Base-by-base conservation (phyloP, 92 coral and sea anemone genomes). In the Porites lobata region DNA sequence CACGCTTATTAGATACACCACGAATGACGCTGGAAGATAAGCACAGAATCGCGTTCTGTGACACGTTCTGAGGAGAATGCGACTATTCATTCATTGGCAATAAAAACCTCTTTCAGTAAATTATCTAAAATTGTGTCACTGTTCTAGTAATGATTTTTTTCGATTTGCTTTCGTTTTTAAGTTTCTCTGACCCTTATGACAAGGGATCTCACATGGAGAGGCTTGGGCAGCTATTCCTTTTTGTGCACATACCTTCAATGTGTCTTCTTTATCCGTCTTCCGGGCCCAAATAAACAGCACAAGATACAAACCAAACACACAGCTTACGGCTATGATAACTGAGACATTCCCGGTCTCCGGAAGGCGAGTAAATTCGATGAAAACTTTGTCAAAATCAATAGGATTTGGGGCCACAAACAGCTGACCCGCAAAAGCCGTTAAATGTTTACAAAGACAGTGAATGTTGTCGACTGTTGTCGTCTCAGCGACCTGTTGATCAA, bases 371-470 rank as follows among this genome's bases (percentile, higher is more conserved):
- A 92, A 79, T 65, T 83, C 86, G 9, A 68, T 62, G 66, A 92
- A 90, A 4, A 90, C 98, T 69, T 69, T 67, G 11, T 90, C 90
- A 78, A 94, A 94, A 57, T 94, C 95, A 18, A 94, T 87, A 8
- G 94, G 95, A 78, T 94, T 94, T 14, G 98, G 98, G n/a, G 91
- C 93, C 32, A 94, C 95, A 75, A 88, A 85, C 64, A 92, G 56
- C 77, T 94, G 92, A 54, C 92, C 92, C 65, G 92, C 94, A 82
- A 94, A 94, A 22, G 98, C 86, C 26, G 98, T 92, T 64, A 94
- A 82, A 62, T 94, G 98, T 72, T 50, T 77, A 59, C 98, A 94
- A 21, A 53, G 66, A 67, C 98, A 94, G 26, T 81, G 69, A 62
- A 89, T 79, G 8, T 72, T 50, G 14, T 73, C 76, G 17, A 61